These are phyloP conservation scores for Ciconia stormi DNA, from an alignment of 2,113 vertebrate species.

Conservation along the genomic window DNA sequence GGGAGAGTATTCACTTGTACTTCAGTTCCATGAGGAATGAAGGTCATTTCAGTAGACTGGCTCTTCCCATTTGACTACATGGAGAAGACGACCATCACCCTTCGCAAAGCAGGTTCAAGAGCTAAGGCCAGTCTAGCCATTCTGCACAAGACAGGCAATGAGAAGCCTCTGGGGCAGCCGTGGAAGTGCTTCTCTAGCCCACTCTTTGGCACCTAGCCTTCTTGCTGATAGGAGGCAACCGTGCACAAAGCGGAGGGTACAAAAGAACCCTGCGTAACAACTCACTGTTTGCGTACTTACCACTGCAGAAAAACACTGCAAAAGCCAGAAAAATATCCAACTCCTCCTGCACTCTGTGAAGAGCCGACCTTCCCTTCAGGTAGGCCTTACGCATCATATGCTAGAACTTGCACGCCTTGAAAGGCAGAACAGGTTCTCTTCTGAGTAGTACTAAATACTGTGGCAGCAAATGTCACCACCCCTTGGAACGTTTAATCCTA, in stretches of 20 bases:
- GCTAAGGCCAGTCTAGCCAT: neutral
- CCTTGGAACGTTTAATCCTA: neutral
- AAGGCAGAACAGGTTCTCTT: neutral
- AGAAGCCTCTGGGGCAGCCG: neutral
- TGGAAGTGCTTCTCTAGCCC: neutral
- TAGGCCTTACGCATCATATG: neutral
- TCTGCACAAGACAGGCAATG: neutral
- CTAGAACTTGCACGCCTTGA: neutral
- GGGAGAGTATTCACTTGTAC: neutral
- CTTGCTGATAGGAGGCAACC: neutral
- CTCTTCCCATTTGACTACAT: rapidly evolving
- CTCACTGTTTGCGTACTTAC: neutral
- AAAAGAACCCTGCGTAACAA: rapidly evolving
- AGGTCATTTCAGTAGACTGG: neutral
- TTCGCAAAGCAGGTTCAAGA: neutral
- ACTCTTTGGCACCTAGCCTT: neutral
- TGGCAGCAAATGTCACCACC: neutral
- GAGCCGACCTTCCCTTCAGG: neutral
- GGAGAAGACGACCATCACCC: neutral
- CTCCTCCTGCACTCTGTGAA: neutral
- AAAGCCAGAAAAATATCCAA: neutral
- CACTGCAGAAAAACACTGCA: neutral
- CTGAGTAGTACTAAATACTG: neutral
- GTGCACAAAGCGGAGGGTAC: rapidly evolving
- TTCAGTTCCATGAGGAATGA: neutral